A percentile compares a stretch with the other conserved stretches of the same genome.
These are phyloP conservation scores for Saturnia pavonia DNA, from an alignment of 2,888 invertebrate species.

Conservation along the genomic window DNA sequence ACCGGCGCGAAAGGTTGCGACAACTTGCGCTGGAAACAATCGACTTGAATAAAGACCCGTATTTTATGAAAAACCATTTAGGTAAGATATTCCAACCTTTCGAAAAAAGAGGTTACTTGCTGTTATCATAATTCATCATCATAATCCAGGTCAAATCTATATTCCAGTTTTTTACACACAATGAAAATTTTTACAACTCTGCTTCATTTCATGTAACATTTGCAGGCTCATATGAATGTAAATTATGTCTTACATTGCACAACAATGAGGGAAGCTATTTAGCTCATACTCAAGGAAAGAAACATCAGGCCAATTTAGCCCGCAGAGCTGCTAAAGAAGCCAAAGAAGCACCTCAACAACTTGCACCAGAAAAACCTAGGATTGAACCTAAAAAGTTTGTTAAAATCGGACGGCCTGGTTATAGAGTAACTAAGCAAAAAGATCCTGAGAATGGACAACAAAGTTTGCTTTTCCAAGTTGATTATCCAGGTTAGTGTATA, in stretches of 20 bases:
- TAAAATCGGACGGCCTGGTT: constrained; percentile 99
- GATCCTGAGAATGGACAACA: constrained; percentile 98
- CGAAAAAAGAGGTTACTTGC: neutral
- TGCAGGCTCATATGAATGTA: constrained; percentile 97
- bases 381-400: constrained; percentile 99
- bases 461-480: constrained; percentile 97
- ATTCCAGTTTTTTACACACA: neutral
- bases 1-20: constrained; percentile 96
- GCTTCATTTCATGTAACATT: too few species aligned
- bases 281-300: constrained; percentile 99
- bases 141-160: neutral
- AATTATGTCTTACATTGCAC: constrained; percentile 98
- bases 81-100: constrained; percentile 71
- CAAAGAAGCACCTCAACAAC: constrained; percentile 96
- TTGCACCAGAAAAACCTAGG: constrained; percentile 96
- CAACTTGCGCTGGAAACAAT: constrained; percentile 99
- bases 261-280: constrained; percentile 99
- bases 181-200: neutral
- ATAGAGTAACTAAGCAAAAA: constrained; percentile 98
- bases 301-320: constrained; percentile 99
- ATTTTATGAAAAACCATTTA: constrained; percentile 99
- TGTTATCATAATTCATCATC: neutral
- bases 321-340: constrained; percentile 99
- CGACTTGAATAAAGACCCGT: constrained; percentile 99
- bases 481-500: constrained; percentile 86